These are phyloP conservation scores for Tapirus indicus DNA, from an alignment of 2,797 vertebrate species.

Conservation along the genomic window DNA sequence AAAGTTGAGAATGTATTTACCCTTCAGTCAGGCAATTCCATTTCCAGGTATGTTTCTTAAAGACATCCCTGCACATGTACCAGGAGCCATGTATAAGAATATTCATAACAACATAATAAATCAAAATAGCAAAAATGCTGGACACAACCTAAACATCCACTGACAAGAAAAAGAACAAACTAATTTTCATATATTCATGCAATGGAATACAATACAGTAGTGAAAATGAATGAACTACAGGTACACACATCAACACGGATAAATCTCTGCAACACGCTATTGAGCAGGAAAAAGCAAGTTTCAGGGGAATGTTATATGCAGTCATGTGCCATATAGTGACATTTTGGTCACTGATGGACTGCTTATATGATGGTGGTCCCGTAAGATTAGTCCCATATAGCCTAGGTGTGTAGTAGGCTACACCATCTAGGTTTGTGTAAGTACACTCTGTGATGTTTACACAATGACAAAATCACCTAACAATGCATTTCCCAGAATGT, in stretches of 20 bases:
- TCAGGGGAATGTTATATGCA: background rate
- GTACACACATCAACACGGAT: background rate
- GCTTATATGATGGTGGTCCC: no score
- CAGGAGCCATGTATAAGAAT: background rate
- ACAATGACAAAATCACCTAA: no score
- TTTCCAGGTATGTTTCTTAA: background rate
- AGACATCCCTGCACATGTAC: background rate
- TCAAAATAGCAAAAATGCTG: background rate
- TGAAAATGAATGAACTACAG: background rate
- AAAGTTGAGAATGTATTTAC: background rate
- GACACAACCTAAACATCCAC: background rate
- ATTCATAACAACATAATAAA: background rate
- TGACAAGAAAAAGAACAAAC: background rate
- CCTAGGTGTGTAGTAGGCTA: no score
- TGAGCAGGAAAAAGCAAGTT: background rate
- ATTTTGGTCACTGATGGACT: no score
- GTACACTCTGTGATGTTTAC: no score
- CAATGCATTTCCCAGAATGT: no score
- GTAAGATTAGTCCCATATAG: no score
- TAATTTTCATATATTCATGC: background rate
- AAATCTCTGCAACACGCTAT: background rate
- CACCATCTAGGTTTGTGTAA: no score
- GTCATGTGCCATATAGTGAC: no score
- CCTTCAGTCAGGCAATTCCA: background rate
- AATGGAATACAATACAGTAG: background rate